Percentiles rank a stretch among this genome's conserved stretches.
Evolutionary conservation across 2,797 vertebrate species (phyloP).

Genomic region (Ambastaia sidthimunki): DNA sequence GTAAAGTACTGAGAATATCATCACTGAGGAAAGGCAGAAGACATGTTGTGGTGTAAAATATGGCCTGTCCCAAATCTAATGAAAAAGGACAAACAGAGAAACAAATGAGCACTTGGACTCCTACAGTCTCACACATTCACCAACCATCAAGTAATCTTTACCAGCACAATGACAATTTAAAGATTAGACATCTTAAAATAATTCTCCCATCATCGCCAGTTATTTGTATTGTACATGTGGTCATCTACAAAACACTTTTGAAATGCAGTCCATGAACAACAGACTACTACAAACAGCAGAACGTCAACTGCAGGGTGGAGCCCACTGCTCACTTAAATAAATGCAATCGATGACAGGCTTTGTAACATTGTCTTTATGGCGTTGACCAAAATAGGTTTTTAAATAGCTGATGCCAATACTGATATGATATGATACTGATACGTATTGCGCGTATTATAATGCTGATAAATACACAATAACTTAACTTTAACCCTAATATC

Average conservation of each 20-base stretch:
- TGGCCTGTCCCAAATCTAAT: conserved; percentile 99
- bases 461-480: no score
- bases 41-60: conserved; percentile 99
- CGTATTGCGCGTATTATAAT: no score
- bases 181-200: no score
- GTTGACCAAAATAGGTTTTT: conserved; percentile 35
- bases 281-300: not conserved
- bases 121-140: not conserved
- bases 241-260: conserved; percentile 2
- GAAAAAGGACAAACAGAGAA: conserved; percentile 53
- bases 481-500: no score
- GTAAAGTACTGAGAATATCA: conserved; percentile 99
- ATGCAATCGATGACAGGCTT: conserved; percentile 52
- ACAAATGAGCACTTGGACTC: not conserved
- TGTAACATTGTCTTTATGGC: not conserved
- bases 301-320: not conserved
- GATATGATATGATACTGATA: no score
- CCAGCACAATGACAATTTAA: not conserved
- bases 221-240: not conserved
- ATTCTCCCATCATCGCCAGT: not conserved
- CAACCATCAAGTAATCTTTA: not conserved
- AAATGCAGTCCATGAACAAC: not conserved
- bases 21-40: conserved; percentile 99
- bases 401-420: not conserved
- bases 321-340: conserved; percentile 44